phyloP scores from a whole-genome alignment of 2,888 invertebrate genomes.

The Charanyca ferruginea region DNA sequence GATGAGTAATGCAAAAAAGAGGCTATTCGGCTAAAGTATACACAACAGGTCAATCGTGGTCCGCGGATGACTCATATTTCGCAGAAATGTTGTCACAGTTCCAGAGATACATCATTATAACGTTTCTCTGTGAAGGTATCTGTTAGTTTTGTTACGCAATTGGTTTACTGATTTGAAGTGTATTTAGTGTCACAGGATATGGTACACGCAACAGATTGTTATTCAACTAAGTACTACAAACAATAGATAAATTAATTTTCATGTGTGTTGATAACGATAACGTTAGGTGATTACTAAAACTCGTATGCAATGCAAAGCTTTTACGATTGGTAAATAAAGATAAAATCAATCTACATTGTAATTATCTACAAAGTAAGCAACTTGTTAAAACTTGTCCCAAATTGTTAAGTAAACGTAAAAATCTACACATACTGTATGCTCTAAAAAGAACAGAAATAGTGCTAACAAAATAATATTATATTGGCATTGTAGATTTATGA shows the following conservation, averaged over 20 bases:
- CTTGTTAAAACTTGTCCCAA: slow-evolving; percentile 8
- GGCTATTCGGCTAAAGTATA: slow-evolving; percentile 67
- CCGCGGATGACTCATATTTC: slow-evolving; percentile 80
- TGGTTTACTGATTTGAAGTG: slow-evolving; percentile 74
- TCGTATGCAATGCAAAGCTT: slow-evolving; percentile 29
- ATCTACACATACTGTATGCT: too few species aligned
- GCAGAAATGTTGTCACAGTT: slow-evolving; percentile 84
- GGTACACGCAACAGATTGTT: slow-evolving; percentile 45
- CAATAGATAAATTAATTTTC: slow-evolving; percentile 56
- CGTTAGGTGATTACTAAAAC: slow-evolving; percentile 50
- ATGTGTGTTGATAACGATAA: slow-evolving; percentile 65
- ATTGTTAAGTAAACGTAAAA: background rate
- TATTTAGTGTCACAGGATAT: slow-evolving; percentile 73
- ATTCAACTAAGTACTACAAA: slow-evolving; percentile 50
- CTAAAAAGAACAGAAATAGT: background rate
- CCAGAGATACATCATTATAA: slow-evolving; percentile 73
- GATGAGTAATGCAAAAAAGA: slow-evolving; percentile 87
- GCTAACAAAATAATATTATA: background rate
- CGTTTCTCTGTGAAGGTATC: slow-evolving; percentile 54
- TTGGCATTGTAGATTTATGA: background rate
- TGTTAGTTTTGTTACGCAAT: slow-evolving; percentile 61
- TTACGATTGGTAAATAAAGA: slow-evolving; percentile 40
- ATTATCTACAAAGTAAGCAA: slow-evolving; percentile 13
- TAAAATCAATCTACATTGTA: slow-evolving; percentile 32
- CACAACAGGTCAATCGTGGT: slow-evolving; percentile 77